Conservation (phyloP, 2,888 invertebrate genomes). For the Papilio gigon region DNA sequence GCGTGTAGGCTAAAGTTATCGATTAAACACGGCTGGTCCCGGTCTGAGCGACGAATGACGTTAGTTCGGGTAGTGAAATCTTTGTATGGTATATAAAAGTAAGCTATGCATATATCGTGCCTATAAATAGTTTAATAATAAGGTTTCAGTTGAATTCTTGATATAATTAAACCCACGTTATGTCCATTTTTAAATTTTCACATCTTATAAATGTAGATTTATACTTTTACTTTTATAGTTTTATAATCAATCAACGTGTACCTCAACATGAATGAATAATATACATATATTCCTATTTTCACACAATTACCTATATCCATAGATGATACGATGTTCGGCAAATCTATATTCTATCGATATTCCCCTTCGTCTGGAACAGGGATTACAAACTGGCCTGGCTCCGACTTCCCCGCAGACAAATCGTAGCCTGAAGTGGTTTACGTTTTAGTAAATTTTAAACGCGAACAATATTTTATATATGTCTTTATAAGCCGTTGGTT, state of each 20-base stretch:
- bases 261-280: not conserved
- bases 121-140: too few relatives aligned
- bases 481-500: too few relatives aligned
- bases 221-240: too few relatives aligned
- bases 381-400: not conserved
- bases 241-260: not conserved
- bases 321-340: not conserved
- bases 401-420: not conserved
- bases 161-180: too few relatives aligned
- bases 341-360: not conserved
- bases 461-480: too few relatives aligned
- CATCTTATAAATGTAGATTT: too few relatives aligned
- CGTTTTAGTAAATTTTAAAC: too few relatives aligned
- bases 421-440: too few relatives aligned
- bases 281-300: too few relatives aligned
- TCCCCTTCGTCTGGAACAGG: conserved; percentile 17
- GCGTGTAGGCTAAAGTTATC: conserved; percentile 4
- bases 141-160: too few relatives aligned
- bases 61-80: not conserved
- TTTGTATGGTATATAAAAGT: not conserved
- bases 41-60: not conserved
- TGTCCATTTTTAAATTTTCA: too few relatives aligned
- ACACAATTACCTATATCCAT: not conserved
- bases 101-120: not conserved
- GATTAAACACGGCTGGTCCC: conserved; percentile 10